Evolutionary conservation across 2,797 vertebrate species (phyloP), one percentile per base, ranked within the genome.

Genomic region (Tolypeutes matacus): DNA sequence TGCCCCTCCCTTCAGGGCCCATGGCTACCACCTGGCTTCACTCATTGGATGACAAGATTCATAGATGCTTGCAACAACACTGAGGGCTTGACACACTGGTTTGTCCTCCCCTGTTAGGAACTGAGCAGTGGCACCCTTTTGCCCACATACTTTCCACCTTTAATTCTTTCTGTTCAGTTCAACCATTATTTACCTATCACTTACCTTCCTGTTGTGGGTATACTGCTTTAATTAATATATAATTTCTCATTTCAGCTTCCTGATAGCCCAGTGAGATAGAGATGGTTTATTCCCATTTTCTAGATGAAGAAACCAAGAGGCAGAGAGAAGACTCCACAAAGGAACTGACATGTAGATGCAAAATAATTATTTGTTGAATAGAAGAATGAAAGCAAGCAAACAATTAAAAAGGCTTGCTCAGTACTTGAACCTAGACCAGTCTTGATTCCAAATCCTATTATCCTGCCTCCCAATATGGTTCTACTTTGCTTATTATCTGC

Each of bases 271-370:
- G 49, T 62, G 53, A 82, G 58, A 58, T 36, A 29, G 56, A 76
- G 7, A 51, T 75, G 51, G 86, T 94, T 89, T 81, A 83, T 89
- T 86, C 31, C n/a, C 60, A 2, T 94, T 96, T 67, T 84, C 53
- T 78, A 80, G 65, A 89, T 86, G 36, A 93, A 81, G 75, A 91
- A 93, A 89, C 73, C 42, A 73, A 39, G 56, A 94, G 49, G 72
- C 49, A 75, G 25, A 69, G 49, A 77, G 21, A 39, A 86, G 62
- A 42, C 2, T n/a, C 36, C 15, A 56, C 39, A 82, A 39, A 84
- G 62, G 29, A 90, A n/a, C 31, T 75, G 84, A n/a, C n/a, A 60
- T 21, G 2, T 85, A 80, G 77, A 20, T 81, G 13, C 46, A 83
- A 36, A 81, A 15, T 81, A 78, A 86, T 62, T 36, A 78, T 86